Evolutionary conservation across 2,797 vertebrate species (phyloP), one percentile per base, ranked within the genome.

Genomic region (Neopelma chrysocephalum): DNA sequence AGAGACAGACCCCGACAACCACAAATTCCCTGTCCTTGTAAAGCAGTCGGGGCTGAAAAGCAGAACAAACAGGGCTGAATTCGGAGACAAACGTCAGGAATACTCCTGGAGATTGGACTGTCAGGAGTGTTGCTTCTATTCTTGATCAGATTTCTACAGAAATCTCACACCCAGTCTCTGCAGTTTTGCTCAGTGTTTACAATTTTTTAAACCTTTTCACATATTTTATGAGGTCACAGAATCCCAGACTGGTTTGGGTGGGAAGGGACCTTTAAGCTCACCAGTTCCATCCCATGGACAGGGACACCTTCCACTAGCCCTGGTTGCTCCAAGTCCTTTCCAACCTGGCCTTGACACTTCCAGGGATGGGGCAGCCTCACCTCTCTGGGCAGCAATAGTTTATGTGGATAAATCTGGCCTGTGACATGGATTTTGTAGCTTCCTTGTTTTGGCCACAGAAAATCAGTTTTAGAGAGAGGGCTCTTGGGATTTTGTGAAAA

Each of bases 261-360:
- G 50, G 64, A 64, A 70, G 29, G 16, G 26, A 29, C 5, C 15
- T 42, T 61, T 23, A 61, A 82, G 20, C 19, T 43, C 57, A 13
- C 32, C 19, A 4, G 11, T 38, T 6, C 42, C 15, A 69, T 10
- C 34, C 42, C 1, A 26, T 61, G 31, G 47, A 4, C 34, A 47
- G 62, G 34, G 34, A 36, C 62, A 70, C 8, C 31, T 82, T 18
- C 36, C 57, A 25, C 36, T 43, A 0, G 14, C 23, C 64, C 50
- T 70, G 43, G 8, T 0, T 57, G 32, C 22, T 82, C 64, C 42
- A 29, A 50, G 15, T 32, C 32, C 27, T 0, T 0, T n/a, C 64
- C 50, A 29, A 0, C 42, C 56, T 61, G 36, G 18, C 62, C 36
- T 43, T 23, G 43, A 3, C 43, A 29, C 43, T 27, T 1, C 26